phyloP scores from a whole-genome alignment of 2,797 vertebrate genomes.

The Smutsia temminckii region DNA sequence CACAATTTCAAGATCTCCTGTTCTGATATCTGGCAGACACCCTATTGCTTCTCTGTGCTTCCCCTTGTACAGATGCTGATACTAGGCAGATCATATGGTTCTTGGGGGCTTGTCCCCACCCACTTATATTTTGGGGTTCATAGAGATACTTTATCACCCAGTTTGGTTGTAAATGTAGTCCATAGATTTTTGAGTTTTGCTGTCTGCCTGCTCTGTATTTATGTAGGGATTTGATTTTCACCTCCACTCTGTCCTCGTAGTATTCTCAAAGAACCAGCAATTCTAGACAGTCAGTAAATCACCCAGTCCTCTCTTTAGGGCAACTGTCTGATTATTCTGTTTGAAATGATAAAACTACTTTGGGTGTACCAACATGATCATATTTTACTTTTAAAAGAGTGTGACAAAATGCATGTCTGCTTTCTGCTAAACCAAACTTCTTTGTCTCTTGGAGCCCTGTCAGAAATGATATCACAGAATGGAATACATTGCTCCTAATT shows the following conservation, averaged over 20 bases:
- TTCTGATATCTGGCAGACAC: not conserved
- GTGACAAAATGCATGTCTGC: conserved; percentile 3
- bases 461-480: conserved; percentile 41
- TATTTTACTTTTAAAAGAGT: conserved; percentile 40
- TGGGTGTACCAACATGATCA: conserved; percentile 3
- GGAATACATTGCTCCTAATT: conserved; percentile 35
- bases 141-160: not conserved
- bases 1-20: not conserved
- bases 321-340: conserved; percentile 17
- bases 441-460: not conserved
- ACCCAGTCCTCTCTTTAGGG: conserved; percentile 16
- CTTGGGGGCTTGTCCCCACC: not conserved
- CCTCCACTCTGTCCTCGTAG: not conserved
- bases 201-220: not conserved
- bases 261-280: conserved; percentile 25
- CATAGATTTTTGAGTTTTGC: not conserved
- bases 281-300: conserved; percentile 26
- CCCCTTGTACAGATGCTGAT: not conserved
- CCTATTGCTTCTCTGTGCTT: not conserved
- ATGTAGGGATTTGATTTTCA: not conserved
- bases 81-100: not conserved
- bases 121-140: not conserved
- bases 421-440: conserved; percentile 27
- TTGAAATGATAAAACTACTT: conserved; percentile 47
- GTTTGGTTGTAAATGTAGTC: not conserved